phyloP scores from a whole-genome alignment of 2,888 invertebrate species.

The Drosophila nigritarsus region DNA sequence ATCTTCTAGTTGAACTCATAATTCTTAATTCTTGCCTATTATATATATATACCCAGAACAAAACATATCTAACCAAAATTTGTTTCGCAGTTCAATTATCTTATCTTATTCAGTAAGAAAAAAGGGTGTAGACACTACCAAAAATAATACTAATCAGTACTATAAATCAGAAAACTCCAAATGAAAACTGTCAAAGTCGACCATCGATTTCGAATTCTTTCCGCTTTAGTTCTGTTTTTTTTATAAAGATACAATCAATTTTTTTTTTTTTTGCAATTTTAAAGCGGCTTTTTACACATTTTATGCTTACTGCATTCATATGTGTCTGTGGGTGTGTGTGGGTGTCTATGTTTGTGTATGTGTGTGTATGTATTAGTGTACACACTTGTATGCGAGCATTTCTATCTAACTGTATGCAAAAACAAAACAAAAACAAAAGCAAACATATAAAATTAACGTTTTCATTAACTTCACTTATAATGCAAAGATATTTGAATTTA shows the following conservation, averaged over 20 bases:
- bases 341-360: constrained; percentile 2
- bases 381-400: constrained; percentile 29
- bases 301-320: constrained; percentile 5
- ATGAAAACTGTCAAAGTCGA: neutral
- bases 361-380: constrained; percentile 20
- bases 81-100: neutral
- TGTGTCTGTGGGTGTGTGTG: constrained; percentile 3
- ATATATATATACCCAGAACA: neutral
- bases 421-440: constrained; percentile 32
- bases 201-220: neutral
- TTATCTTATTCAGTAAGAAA: constrained; percentile 3
- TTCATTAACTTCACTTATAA: neutral
- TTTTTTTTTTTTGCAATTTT: neutral
- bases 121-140: constrained; percentile 10
- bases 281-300: constrained; percentile 22
- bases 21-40: neutral
- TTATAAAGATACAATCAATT: neutral
- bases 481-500: constrained; percentile 5
- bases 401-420: constrained; percentile 29
- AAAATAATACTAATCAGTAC: neutral
- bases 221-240: neutral
- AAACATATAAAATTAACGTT: neutral
- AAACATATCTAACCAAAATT: neutral
- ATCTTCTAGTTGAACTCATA: neutral
- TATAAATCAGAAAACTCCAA: neutral